Conservation (phyloP, 1,140 invertebrate species). For the Nomia melanderi region DNA sequence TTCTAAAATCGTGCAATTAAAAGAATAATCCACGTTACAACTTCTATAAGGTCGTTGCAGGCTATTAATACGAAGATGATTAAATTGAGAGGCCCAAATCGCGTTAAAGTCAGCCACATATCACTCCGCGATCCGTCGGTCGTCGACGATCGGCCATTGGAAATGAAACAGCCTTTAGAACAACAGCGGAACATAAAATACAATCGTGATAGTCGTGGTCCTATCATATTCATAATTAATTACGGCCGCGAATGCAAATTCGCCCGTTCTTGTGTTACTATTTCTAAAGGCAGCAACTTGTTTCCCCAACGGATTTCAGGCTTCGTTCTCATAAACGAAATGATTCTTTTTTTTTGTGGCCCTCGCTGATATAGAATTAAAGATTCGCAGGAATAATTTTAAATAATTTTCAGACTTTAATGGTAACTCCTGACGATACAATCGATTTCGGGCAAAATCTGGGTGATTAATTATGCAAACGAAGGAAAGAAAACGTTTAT, state of each 20-base stretch:
- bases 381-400: neutral
- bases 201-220: neutral
- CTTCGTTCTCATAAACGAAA: neutral
- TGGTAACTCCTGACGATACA: neutral
- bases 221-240: neutral
- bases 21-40: neutral
- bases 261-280: neutral
- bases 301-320: neutral
- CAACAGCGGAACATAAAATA: neutral
- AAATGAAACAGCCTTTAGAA: neutral
- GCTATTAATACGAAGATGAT: neutral
- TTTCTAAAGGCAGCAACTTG: neutral
- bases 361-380: neutral
- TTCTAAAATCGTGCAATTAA: neutral
- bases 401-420: neutral
- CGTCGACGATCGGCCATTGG: conserved; percentile 9
- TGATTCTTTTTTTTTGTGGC: neutral
- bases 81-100: neutral
- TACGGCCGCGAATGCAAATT: neutral
- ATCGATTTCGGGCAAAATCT: neutral
- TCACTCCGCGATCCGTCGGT: conserved; percentile 30
- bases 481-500: neutral
- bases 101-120: neutral
- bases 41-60: neutral
- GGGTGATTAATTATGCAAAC: neutral